Percentiles rank a stretch among this genome's conserved stretches.
Conservation (phyloP, 2,113 vertebrate genomes). For the Eulemur macaco region DNA sequence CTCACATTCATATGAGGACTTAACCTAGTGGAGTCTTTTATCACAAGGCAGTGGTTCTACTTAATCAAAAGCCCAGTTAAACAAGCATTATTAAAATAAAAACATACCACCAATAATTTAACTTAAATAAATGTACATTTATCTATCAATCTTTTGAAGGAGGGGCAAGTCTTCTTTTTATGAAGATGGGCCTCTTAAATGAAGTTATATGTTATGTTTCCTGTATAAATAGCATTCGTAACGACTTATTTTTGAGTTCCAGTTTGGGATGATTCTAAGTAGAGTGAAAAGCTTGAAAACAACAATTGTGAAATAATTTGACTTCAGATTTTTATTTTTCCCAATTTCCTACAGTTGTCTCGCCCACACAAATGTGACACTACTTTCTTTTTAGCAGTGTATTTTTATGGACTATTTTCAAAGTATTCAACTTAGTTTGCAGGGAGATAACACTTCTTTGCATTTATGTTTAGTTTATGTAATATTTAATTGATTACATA, state of each 20-base stretch:
- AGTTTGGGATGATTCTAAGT: neutral
- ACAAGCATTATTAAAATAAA: constrained; percentile 32
- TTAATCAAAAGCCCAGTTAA: constrained; percentile 25
- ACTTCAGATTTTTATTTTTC: neutral
- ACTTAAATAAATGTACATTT: neutral
- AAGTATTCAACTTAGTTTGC: constrained; percentile 40
- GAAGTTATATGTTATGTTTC: neutral
- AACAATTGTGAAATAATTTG: neutral
- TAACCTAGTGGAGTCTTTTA: neutral
- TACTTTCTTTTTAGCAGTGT: neutral
- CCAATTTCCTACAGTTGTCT: neutral
- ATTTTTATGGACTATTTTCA: neutral
- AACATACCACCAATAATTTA: neutral
- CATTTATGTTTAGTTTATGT: neutral
- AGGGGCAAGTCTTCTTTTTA: neutral
- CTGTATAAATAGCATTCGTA: neutral
- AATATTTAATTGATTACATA: neutral
- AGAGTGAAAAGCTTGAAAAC: constrained; percentile 2
- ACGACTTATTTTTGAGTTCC: neutral
- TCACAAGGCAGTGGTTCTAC: neutral
- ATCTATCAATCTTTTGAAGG: neutral
- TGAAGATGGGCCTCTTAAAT: neutral
- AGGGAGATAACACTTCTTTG: neutral
- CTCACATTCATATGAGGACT: neutral
- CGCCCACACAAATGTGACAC: neutral